Conservation (phyloP, 2,113 vertebrate genomes). For the Malurus alboscapulatus region DNA sequence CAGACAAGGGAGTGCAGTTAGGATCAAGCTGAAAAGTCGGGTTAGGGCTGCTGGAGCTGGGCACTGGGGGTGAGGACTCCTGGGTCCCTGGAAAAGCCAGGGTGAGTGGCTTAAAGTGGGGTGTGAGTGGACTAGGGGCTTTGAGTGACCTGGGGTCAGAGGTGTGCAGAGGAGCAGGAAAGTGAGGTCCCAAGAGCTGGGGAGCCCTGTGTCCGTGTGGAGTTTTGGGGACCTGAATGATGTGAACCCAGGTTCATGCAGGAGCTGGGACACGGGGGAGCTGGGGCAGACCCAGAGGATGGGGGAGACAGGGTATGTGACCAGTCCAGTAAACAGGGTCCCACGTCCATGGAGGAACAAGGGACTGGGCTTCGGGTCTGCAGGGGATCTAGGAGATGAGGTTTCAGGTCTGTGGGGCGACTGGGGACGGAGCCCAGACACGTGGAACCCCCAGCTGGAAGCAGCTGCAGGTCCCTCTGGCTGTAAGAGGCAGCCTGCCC, state of each 20-base stretch:
- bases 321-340: not conserved
- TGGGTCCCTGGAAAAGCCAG: not conserved
- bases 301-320: not conserved
- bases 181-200: not conserved
- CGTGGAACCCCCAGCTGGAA: not conserved
- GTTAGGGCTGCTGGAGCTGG: not conserved
- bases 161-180: not conserved
- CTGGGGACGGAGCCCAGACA: rapidly evolving
- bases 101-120: not conserved
- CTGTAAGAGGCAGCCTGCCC: not conserved
- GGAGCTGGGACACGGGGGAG: not conserved
- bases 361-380: not conserved
- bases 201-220: not conserved
- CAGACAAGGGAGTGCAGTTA: not conserved
- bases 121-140: not conserved
- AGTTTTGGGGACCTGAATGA: not conserved
- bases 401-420: not conserved
- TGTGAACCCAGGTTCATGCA: not conserved
- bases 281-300: not conserved
- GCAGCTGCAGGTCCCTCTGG: not conserved
- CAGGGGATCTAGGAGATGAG: not conserved
- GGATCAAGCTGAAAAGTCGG: not conserved
- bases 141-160: not conserved
- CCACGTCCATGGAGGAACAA: not conserved
- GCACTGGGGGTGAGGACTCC: rapidly evolving